phyloP scores from a whole-genome alignment of 1,140 invertebrate genomes.

The Micrasema minimum region DNA sequence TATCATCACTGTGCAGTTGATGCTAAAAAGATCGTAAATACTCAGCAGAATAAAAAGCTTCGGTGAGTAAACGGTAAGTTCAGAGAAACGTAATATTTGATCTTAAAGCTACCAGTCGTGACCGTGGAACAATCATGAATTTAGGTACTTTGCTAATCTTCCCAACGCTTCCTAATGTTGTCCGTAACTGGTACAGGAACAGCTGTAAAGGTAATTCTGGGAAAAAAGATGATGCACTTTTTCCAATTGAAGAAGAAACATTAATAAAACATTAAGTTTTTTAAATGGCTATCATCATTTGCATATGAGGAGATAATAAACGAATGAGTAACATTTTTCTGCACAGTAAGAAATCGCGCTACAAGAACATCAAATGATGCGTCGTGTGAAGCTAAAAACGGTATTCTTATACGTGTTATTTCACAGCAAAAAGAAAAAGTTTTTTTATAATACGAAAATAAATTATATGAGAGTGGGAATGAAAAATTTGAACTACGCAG shows the following conservation, averaged over 20 bases:
- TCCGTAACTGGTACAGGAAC: conserved; percentile 14
- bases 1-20: no score
- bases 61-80: background rate
- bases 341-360: no score
- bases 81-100: conserved; percentile 16
- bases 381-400: no score
- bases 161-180: conserved; percentile 17
- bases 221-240: conserved; percentile 24
- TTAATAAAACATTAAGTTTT: conserved; percentile 3
- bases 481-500: no score
- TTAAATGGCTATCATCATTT: conserved; percentile 9
- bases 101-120: conserved; percentile 9
- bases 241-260: background rate
- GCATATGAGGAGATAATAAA: background rate
- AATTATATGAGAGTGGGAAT: no score
- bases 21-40: no score
- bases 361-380: no score
- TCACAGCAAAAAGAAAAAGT: no score
- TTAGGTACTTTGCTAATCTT: conserved; percentile 28
- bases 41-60: no score
- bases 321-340: no score
- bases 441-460: no score
- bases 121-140: conserved; percentile 27
- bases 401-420: no score
- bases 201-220: background rate